phyloP scores from a whole-genome alignment of 1,140 invertebrate species.

The Leptinotarsa defecta region DNA sequence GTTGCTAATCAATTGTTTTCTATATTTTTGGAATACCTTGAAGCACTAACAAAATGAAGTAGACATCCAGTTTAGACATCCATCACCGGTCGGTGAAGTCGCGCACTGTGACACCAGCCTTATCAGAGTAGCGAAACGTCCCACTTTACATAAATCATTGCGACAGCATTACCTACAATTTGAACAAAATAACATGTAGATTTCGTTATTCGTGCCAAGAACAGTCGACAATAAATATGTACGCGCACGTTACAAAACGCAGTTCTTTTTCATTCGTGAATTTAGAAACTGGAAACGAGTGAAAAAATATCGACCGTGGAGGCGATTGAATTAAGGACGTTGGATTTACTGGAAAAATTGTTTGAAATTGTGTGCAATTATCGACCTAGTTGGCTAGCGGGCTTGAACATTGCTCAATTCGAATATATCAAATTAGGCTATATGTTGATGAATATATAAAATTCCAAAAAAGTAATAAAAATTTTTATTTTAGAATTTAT shows the following conservation, averaged over 20 bases:
- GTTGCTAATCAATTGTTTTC: no score
- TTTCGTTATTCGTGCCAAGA: slow-evolving; percentile 27
- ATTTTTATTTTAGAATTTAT: no score
- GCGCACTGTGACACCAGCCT: no score
- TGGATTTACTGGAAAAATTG: slow-evolving; percentile 33
- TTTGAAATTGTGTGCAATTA: slow-evolving; percentile 38
- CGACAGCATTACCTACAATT: slow-evolving; percentile 13
- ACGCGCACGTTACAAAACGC: slow-evolving; percentile 13
- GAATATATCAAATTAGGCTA: slow-evolving; percentile 47
- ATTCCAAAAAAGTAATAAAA: no score
- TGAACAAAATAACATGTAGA: slow-evolving; percentile 24
- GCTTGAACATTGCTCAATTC: slow-evolving; percentile 45
- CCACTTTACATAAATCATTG: slow-evolving; percentile 23
- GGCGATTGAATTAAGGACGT: slow-evolving; percentile 30
- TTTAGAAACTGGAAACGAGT: slow-evolving; percentile 32
- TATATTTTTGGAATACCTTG: no score
- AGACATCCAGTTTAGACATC: no score
- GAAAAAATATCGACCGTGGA: slow-evolving; percentile 32
- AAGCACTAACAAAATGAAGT: no score
- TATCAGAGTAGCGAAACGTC: not conserved
- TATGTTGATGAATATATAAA: not conserved
- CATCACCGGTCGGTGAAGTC: no score
- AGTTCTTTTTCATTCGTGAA: slow-evolving; percentile 15
- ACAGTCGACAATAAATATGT: slow-evolving; percentile 18
- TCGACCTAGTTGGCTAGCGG: slow-evolving; percentile 47